Base-by-base conservation (phyloP, 1,140 invertebrate species). In the Epicauta chinensis region DNA sequence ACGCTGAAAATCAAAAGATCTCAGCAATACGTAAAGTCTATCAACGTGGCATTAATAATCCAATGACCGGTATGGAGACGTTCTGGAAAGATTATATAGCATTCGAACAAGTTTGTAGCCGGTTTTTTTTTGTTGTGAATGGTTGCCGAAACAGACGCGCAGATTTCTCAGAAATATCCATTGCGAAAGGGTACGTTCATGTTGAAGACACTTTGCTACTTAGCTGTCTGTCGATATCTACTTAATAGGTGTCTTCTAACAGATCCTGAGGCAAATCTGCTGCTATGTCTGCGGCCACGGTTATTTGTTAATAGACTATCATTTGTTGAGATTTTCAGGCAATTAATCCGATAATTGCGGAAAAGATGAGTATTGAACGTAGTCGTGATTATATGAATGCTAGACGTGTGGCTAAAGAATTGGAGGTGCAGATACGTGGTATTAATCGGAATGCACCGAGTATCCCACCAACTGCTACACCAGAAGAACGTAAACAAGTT, bases 1-100 rank as follows among this genome's bases (percentile, higher is more conserved):
- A 98, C 75, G 97, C 97, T 0, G 97, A 99, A 72, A 99, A 99
- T 73, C 97, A 99, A 75, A 93, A 95, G 72, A 99, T 98, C 39
- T 96, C 93, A 39, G 97, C 96, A 12, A 92, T 98, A 3, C 77
- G 97, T 41, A 96, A 97, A 76, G 88, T 93, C 0, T 98, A 96
- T 71, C 94, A 98, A 73, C 79, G 91, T 57, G 94, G 91, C 0
- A 89, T 98, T 0, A 83, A 97, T 10, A 99, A 93, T 56, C 97
- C 97, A 0, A 98, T 99, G 81, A 84, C 93, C 17, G 96, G 95
- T 55, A 97, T 99, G 70, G 97, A 99, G 69, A 83, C 87, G 29
- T 74, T 99, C 15, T 99, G 97, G 97, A 98, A 97, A 71, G 96
- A 98, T 67, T 99, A 99, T 69, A 93, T 97, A 62, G 78, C 84